Evolutionary conservation across 2,113 vertebrate genomes (phyloP).

Genomic region (Barbus barbus): DNA sequence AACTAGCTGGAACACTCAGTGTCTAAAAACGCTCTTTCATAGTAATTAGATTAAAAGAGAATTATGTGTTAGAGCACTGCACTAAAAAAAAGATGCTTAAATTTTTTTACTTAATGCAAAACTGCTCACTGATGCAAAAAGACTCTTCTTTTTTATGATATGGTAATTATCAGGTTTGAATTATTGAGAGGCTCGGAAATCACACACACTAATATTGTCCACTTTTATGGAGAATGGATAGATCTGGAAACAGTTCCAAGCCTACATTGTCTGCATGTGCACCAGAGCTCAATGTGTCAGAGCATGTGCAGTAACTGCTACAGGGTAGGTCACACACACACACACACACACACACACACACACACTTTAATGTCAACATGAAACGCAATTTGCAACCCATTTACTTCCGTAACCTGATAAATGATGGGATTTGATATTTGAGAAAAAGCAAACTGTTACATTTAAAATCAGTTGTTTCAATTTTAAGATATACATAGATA

Average conservation of each 20-base stretch:
- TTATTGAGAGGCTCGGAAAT: neutral
- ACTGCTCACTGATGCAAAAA: slow-evolving; percentile 6
- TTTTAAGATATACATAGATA: too few relatives aligned
- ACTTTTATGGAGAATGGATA: neutral
- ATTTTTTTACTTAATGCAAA: neutral
- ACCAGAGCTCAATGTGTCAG: neutral
- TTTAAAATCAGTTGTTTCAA: neutral
- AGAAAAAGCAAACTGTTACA: neutral
- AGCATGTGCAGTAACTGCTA: neutral
- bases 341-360: neutral
- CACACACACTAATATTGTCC: neutral
- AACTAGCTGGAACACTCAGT: slow-evolving; percentile 9
- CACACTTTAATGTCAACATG: neutral
- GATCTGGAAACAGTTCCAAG: neutral
- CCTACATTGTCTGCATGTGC: neutral
- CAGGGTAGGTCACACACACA: neutral
- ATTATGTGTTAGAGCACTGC: neutral
- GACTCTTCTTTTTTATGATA: neutral
- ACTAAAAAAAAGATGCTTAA: neutral
- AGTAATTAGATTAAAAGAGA: neutral
- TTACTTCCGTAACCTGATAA: neutral
- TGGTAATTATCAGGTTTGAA: neutral
- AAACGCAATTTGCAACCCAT: neutral
- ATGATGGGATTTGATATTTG: neutral
- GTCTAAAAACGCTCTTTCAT: neutral